These are phyloP conservation scores for Trichogramma pretiosum DNA, from an alignment of 1,140 invertebrate genomes.

Conservation along the genomic window DNA sequence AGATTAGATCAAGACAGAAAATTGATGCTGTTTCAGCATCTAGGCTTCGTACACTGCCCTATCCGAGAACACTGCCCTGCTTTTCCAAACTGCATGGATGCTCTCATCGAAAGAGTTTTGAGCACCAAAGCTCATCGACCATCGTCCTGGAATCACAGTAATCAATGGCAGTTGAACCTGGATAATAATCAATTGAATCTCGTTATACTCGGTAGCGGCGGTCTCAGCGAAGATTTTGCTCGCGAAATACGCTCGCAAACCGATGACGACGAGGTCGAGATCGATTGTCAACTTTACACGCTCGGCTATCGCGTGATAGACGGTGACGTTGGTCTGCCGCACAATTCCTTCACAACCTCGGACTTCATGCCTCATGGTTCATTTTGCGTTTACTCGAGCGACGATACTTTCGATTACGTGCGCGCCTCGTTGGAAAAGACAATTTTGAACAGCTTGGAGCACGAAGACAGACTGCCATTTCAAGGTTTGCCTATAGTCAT, in stretches of 20 bases:
- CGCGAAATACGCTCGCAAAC: constrained; percentile 66
- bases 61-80: constrained; percentile 89
- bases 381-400: constrained; percentile 85
- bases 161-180: constrained; percentile 56
- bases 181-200: constrained; percentile 66
- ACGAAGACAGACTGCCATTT: constrained; percentile 78
- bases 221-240: constrained; percentile 68
- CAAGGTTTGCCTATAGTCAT: constrained; percentile 83
- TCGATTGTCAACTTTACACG: constrained; percentile 74
- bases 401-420: constrained; percentile 85
- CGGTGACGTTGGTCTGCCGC: constrained; percentile 71
- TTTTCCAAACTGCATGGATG: constrained; percentile 83
- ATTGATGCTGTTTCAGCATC: constrained; percentile 86
- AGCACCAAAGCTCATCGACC: constrained; percentile 61
- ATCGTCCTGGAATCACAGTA: constrained; percentile 59
- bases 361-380: constrained; percentile 75
- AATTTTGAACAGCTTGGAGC: constrained; percentile 79
- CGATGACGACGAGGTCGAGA: constrained; percentile 76
- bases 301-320: constrained; percentile 78
- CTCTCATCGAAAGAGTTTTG: constrained; percentile 67
- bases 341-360: constrained; percentile 66
- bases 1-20: constrained; percentile 89
- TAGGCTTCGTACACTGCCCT: constrained; percentile 93
- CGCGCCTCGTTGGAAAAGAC: constrained; percentile 86
- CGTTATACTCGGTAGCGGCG: constrained; percentile 66